A percentile compares a stretch with the other conserved stretches of the same genome.
Evolutionary conservation across 2,797 vertebrate species (phyloP).

Genomic region (Syndactyla subalaris): DNA sequence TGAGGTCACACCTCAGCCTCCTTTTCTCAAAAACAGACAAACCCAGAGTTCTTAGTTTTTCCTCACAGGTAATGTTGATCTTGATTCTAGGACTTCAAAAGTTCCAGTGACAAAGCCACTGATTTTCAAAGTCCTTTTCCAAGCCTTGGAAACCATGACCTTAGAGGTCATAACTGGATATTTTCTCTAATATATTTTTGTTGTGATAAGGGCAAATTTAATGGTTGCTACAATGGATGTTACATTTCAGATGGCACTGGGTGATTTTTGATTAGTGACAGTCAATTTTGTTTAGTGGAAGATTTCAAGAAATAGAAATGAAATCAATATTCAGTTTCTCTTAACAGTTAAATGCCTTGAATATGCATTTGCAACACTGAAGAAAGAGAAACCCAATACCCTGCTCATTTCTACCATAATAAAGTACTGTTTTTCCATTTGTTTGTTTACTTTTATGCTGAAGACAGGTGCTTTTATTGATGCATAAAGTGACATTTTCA

Average conservation of each 20-base stretch:
- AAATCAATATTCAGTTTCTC: neutral
- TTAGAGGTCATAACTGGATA: neutral
- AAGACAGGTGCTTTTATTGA: constrained; percentile 52
- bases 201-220: neutral
- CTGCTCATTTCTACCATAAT: constrained; percentile 24
- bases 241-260: neutral
- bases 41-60: neutral
- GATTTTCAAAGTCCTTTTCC: neutral
- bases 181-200: neutral
- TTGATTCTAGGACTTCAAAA: neutral
- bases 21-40: neutral
- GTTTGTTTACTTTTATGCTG: constrained; percentile 51
- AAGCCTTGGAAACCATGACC: neutral
- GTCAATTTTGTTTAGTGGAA: neutral
- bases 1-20: neutral
- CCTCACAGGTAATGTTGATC: neutral
- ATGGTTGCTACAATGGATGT: neutral
- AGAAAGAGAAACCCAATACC: neutral
- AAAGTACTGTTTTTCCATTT: constrained; percentile 3
- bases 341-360: constrained; percentile 1
- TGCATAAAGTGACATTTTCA: constrained; percentile 58
- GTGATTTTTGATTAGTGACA: neutral
- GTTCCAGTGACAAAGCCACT: neutral
- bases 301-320: neutral
- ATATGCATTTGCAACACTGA: neutral